These are phyloP conservation scores for Pelosia muscerda DNA, from an alignment of 2,888 invertebrate genomes.

Conservation along the genomic window DNA sequence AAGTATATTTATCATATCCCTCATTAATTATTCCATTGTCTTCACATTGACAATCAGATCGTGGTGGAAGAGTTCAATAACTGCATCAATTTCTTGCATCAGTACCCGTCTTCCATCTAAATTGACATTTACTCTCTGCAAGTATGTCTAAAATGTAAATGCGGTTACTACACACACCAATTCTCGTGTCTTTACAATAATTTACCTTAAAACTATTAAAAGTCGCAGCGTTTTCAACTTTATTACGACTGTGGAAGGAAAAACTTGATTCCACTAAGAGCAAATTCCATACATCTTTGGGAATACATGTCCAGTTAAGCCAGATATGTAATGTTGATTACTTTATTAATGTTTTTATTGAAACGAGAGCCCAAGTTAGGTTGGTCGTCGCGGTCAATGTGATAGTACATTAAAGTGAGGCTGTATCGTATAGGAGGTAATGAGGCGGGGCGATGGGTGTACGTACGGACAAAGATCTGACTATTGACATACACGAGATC, in stretches of 20 bases:
- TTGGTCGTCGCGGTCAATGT: slow-evolving; percentile 66
- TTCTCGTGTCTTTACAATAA: slow-evolving; percentile 60
- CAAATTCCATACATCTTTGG: slow-evolving; percentile 57
- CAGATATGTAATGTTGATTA: slow-evolving; percentile 79
- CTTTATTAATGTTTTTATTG: slow-evolving; percentile 81
- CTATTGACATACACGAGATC: slow-evolving; percentile 73
- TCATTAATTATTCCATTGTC: slow-evolving; percentile 67
- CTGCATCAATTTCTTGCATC: slow-evolving; percentile 81
- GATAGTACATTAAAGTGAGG: slow-evolving; percentile 74
- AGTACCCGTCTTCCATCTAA: slow-evolving; percentile 80
- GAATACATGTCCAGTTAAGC: slow-evolving; percentile 70
- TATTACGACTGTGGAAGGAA: slow-evolving; percentile 56
- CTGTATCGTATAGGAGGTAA: slow-evolving; percentile 79
- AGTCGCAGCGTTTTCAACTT: slow-evolving; percentile 55
- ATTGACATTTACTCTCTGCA: slow-evolving; percentile 84
- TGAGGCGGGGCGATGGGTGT: slow-evolving; percentile 84
- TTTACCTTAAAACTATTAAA: slow-evolving; percentile 38
- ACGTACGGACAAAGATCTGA: slow-evolving; percentile 77
- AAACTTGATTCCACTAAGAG: slow-evolving; percentile 45
- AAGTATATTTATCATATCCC: slow-evolving; percentile 49
- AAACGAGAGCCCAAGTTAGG: slow-evolving; percentile 70
- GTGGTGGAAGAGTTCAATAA: slow-evolving; percentile 78
- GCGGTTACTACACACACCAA: slow-evolving; percentile 81
- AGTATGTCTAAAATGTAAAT: slow-evolving; percentile 85
- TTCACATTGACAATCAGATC: slow-evolving; percentile 74